Evolutionary conservation across 2,888 invertebrate genomes (phyloP).

Genomic region (Phasia obesa): DNA sequence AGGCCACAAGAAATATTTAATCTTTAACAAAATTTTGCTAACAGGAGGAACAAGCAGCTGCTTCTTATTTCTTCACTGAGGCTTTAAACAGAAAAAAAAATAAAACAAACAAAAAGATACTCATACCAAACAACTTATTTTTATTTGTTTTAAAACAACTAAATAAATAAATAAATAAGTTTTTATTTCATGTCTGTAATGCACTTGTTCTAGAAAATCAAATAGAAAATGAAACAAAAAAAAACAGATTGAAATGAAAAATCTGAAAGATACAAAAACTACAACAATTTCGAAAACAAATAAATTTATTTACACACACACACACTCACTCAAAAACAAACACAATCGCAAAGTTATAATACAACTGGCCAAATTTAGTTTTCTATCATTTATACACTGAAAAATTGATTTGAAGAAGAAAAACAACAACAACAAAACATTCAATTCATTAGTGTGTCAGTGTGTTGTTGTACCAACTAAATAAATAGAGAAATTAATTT

Average conservation of each 20-base stretch:
- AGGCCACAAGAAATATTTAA: too few relatives aligned
- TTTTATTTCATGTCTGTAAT: neutral
- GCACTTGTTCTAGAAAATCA: conserved; percentile 47
- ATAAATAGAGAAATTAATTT: conserved; percentile 33
- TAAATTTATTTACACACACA: neutral
- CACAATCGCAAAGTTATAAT: neutral
- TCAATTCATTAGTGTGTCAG: conserved; percentile 36
- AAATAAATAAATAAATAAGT: conserved; percentile 40
- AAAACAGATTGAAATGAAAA: conserved; percentile 40
- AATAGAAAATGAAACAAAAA: conserved; percentile 8
- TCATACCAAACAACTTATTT: conserved; percentile 1
- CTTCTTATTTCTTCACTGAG: neutral
- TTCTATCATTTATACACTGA: neutral
- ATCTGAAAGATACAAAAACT: conserved; percentile 27
- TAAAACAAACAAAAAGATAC: neutral
- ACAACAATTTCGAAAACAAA: conserved; percentile 2
- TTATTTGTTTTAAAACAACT: conserved; percentile 25
- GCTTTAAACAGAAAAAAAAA: neutral
- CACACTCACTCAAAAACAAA: conserved; percentile 1
- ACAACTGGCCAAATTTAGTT: conserved; percentile 46
- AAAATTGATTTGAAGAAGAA: neutral
- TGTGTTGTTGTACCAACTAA: conserved; percentile 1
- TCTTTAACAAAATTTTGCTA: neutral
- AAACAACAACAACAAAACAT: neutral
- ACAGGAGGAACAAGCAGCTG: neutral